Evolutionary conservation across 2,888 invertebrate species (phyloP), one percentile per base, ranked within the genome.

Genomic region (Lissonota sp.): DNA sequence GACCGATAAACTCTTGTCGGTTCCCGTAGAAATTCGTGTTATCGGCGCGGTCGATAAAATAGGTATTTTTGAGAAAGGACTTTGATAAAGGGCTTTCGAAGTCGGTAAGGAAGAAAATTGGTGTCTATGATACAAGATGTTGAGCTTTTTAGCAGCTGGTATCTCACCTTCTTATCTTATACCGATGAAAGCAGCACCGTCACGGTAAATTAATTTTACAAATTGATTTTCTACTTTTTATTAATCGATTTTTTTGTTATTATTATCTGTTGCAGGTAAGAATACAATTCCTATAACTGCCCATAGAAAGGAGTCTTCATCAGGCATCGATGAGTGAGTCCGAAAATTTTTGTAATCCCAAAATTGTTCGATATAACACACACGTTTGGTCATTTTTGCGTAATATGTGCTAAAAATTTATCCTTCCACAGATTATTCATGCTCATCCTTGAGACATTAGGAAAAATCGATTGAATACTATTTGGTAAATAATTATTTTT

Each of bases 311-410:
- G 26, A 3, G 26, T 26, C 26, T 8, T 37, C 46, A 12, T 12
- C n/a, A n/a, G n/a, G n/a, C n/a, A 44, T 14, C 62, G 8, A 7
- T n/a, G 12, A 76, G 80, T 80, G 67, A 80, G 80, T 80, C 16
- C 8, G 58, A 57, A 37, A 7, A 39, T 53, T 67, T 46, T 42
- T 26, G 10, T 10, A 49, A 53, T 77, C 42, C 3, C 10, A 1
- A 57, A 16, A 6, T 6, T 37, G 44, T 5, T 14, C 12, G 7
- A 72, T 62, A 72, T 62, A 51, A 66, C 10, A 40, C 62, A 67
- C 40, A 57, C 39, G 71, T 80, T 76, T 80, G 80, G 80, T 76
- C 80, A 76, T 80, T 80, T 76, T 49, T 72, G 42, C 67, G 42
- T 69, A 39, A 37, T 67, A 26, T 26, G 26, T 26, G 3, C 3